A percentile compares a stretch with the other conserved stretches of the same genome.
Evolutionary conservation across 2,888 invertebrate species (phyloP).

Genomic region (Scelioninae gen. 2): DNA sequence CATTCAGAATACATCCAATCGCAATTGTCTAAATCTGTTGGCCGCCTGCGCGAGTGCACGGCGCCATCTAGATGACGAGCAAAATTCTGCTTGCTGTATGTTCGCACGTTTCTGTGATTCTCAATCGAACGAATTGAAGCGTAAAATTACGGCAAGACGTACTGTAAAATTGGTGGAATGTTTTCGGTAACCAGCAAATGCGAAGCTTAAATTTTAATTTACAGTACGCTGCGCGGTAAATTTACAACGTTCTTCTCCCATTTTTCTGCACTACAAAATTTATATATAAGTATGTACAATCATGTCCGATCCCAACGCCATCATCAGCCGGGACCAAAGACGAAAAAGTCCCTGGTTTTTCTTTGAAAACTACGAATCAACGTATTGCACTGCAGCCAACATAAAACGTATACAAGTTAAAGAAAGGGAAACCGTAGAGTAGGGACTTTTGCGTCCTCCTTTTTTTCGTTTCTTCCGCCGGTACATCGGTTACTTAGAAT

Average conservation of each 20-base stretch:
- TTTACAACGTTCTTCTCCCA: background rate
- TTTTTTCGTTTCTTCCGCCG: background rate
- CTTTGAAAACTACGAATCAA: conserved; percentile 6
- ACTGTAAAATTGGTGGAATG: background rate
- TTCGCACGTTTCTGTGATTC: background rate
- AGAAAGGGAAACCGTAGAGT: background rate
- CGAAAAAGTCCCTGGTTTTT: conserved; percentile 13
- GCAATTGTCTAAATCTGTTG: conserved; percentile 29
- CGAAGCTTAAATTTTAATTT: background rate
- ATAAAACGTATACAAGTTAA: background rate
- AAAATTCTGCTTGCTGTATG: conserved; percentile 20
- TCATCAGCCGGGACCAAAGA: background rate
- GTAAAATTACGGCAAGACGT: conserved; percentile 2
- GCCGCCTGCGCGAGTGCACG: conserved; percentile 20
- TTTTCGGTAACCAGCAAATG: background rate
- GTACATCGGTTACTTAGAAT: conserved; percentile 52
- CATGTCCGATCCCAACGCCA: conserved; percentile 3
- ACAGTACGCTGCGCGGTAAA: conserved; percentile 11
- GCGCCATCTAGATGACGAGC: conserved; percentile 39
- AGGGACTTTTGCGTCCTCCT: conserved; percentile 19
- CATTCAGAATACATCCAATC: conserved; percentile 20
- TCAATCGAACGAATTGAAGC: background rate
- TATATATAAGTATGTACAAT: conserved; percentile 55
- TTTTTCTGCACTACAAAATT: conserved; percentile 28
- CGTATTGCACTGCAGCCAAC: conserved; percentile 13